These are phyloP conservation scores for Xiphorhynchus elegans DNA, from an alignment of 2,113 vertebrate species.

Conservation along the genomic window DNA sequence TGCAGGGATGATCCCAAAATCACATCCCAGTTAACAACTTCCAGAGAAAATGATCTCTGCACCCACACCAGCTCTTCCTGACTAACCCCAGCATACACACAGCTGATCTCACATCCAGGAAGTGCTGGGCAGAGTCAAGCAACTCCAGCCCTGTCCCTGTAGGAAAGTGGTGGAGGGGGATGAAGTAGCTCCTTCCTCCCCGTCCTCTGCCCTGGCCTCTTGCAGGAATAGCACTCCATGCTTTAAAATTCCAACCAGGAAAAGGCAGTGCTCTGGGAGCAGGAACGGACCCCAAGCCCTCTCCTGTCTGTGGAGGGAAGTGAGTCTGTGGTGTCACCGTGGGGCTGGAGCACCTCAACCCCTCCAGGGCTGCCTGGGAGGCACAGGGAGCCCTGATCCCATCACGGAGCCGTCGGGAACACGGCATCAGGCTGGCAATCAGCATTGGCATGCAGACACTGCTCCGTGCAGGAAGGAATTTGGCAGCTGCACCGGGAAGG, in stretches of 20 bases:
- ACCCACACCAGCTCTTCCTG: not conserved
- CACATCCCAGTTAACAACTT: not conserved
- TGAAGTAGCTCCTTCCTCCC: not conserved
- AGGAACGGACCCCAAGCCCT: not conserved
- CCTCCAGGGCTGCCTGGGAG: not conserved
- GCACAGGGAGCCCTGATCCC: not conserved
- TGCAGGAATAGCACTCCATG: not conserved
- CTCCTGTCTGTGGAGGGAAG: not conserved
- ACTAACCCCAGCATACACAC: not conserved
- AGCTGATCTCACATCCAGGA: not conserved
- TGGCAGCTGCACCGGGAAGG: not conserved
- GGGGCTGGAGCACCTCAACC: not conserved
- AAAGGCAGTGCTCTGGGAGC: not conserved
- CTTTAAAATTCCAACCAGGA: not conserved
- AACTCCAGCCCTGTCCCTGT: not conserved
- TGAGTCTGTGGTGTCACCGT: rapidly evolving
- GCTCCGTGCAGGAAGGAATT: not conserved
- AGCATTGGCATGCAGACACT: not conserved
- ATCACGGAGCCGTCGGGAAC: rapidly evolving
- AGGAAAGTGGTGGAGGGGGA: not conserved
- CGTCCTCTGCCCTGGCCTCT: not conserved
- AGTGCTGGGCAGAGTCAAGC: not conserved
- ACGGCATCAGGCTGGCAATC: not conserved
- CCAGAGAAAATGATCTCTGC: not conserved
- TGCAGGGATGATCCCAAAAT: not conserved